Evolutionary conservation across 2,797 vertebrate species (phyloP), one percentile per base, ranked within the genome.

Genomic region (Silurus lanzhouensis): DNA sequence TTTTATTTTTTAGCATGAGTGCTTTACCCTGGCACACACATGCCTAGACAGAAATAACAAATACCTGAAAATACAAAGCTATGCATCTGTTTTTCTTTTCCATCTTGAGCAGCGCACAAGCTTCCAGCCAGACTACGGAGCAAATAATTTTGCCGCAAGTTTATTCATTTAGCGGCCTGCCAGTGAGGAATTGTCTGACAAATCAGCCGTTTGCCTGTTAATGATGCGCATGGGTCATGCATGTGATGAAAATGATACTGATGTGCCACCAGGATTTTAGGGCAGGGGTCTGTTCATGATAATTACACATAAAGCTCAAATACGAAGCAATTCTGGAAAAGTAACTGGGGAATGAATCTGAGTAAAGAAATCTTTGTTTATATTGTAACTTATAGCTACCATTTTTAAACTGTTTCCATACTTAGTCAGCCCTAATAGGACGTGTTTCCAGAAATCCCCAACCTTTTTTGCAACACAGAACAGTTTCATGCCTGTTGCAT

Each of bases 21-120:
- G 74, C 72, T 57, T 19, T 12, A 38, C 38, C 17, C 17, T 19
- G 2, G 38, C 27, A 44, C 67, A 70, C 44, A 72, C 44, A 20
- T 52, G 74, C 8, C 17, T 38, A 27, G n/a, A 27, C 14, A 75
- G 55, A 77, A 20, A 61, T 44, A 5, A 61, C 76, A 38, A 44
- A 77, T 77, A 22, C 19, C 75, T 38, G 27, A 17, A 78, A 44
- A 78, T 57, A 60, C 27, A 44, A 78, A 78, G 57, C 57, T 78
- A 38, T 38, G 17, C 57, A 61, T 78, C 76, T 78, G 76, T 2
- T 12, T 38, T 78, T 44, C 44, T 44, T 10, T 1, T 0, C 57
- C 76, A 75, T 57, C 52, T 15, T 57, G 17, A 60, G 61, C 57
- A 61, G 76, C 57, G 44, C 57, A 61, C 5, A 6, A 78, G 31